Evolutionary conservation across 2,113 vertebrate species (phyloP).

Genomic region (Gallinago jamesoni): DNA sequence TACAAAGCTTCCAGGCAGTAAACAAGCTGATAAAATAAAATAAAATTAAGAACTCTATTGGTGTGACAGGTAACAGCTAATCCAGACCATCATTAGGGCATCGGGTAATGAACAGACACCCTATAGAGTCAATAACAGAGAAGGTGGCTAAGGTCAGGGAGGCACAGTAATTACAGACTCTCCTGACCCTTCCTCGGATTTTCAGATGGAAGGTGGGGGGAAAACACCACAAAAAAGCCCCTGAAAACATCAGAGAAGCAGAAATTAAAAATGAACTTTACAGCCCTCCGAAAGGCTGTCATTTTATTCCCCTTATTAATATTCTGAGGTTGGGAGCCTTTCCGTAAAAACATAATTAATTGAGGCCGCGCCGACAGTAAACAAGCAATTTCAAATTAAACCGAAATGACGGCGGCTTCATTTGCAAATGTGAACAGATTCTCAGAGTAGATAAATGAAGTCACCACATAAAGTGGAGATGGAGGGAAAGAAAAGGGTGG

Average conservation of each 20-base stretch:
- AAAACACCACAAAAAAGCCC: slow-evolving; percentile 66
- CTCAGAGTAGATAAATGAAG: slow-evolving; percentile 99
- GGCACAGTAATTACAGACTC: slow-evolving; percentile 78
- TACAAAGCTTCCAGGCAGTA: slow-evolving; percentile 37
- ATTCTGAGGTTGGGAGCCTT: slow-evolving; percentile 99
- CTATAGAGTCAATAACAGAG: slow-evolving; percentile 74
- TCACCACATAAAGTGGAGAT: slow-evolving; percentile 80
- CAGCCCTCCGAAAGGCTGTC: slow-evolving; percentile 94
- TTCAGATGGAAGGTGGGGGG: slow-evolving; percentile 71
- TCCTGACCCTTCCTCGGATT: slow-evolving; percentile 70
- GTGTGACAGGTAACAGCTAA: slow-evolving; percentile 76
- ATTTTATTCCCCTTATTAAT: slow-evolving; percentile 99
- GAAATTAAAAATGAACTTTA: slow-evolving; percentile 99
- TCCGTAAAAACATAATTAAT: slow-evolving; percentile 99
- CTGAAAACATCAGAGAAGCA: slow-evolving; percentile 82
- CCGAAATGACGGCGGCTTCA: slow-evolving; percentile 99
- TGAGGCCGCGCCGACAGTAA: slow-evolving; percentile 99
- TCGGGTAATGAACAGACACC: slow-evolving; percentile 58
- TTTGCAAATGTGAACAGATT: slow-evolving; percentile 99
- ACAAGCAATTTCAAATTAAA: slow-evolving; percentile 99
- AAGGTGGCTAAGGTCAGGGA: slow-evolving; percentile 66
- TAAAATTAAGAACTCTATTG: slow-evolving; percentile 54
- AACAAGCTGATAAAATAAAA: slow-evolving; percentile 65
- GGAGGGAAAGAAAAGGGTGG: slow-evolving; percentile 60
- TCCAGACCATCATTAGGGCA: slow-evolving; percentile 69